Evolutionary conservation across 1,140 invertebrate genomes (phyloP).

Genomic region (Zaprionus lachaisei): DNA sequence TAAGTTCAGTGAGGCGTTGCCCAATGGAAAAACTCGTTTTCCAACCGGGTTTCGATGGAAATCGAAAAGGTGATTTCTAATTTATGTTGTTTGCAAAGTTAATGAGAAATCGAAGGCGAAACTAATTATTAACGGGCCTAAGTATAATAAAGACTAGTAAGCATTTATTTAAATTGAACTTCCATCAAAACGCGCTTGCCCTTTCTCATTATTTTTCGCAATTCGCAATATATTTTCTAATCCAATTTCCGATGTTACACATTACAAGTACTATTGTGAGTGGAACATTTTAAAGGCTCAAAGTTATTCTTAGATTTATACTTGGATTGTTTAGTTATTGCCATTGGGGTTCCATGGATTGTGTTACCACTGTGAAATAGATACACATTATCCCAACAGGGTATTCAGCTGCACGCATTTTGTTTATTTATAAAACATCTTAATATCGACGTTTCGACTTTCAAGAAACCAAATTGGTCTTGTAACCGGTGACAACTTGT

Average conservation of each 20-base stretch:
- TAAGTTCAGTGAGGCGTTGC: neutral
- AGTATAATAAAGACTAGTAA: neutral
- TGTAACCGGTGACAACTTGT: conserved; percentile 4
- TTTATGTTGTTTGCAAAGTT: neutral
- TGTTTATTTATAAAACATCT: conserved; percentile 3
- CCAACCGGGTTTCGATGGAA: neutral
- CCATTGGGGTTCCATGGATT: too few species aligned
- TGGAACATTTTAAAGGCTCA: too few species aligned
- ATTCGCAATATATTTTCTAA: too few species aligned
- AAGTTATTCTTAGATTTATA: neutral
- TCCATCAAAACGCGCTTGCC: neutral
- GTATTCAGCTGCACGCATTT: neutral
- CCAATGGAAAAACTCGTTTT: neutral
- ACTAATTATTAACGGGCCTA: neutral
- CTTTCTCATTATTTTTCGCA: too few species aligned
- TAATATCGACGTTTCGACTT: neutral
- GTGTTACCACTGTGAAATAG: neutral
- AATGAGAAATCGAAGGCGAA: neutral
- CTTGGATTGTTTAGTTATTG: neutral
- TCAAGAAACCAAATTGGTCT: neutral
- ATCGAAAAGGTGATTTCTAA: conserved; percentile 4
- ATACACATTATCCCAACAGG: neutral
- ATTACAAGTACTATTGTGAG: too few species aligned
- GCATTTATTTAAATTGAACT: neutral
- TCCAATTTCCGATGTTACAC: too few species aligned